Percentiles rank a stretch among this genome's conserved stretches.
phyloP scores from a whole-genome alignment of 2,113 vertebrate genomes.

The Pteruthius melanotis region DNA sequence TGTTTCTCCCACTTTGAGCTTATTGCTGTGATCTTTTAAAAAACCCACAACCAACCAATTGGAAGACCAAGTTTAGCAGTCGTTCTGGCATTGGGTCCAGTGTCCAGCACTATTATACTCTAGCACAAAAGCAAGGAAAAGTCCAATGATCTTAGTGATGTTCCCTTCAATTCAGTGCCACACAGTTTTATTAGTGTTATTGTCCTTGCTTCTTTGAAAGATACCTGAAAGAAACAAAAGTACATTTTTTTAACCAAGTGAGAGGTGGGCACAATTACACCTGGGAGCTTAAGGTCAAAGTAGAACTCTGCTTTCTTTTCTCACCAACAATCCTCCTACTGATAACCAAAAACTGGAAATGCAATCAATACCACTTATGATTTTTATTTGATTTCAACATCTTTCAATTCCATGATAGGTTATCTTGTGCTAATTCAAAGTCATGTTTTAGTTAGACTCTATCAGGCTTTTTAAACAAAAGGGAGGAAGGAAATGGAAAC shows the following conservation, averaged over 20 bases:
- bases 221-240: conserved; percentile 80
- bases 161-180: conserved; percentile 63
- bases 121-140: conserved; percentile 68
- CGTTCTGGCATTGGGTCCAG: conserved; percentile 70
- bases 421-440: not conserved
- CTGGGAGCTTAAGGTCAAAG: not conserved
- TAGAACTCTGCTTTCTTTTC: not conserved
- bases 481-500: not conserved
- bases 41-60: conserved; percentile 65
- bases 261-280: not conserved
- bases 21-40: conserved; percentile 74
- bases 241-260: not conserved
- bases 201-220: conserved; percentile 96
- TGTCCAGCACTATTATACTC: conserved; percentile 77
- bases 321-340: not conserved
- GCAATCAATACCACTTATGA: not conserved
- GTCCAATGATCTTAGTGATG: conserved; percentile 64
- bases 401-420: not conserved
- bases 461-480: not conserved
- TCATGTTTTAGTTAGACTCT: not conserved
- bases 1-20: conserved; percentile 61
- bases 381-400: not conserved
- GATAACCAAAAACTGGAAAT: not conserved
- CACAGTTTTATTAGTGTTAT: conserved; percentile 62
- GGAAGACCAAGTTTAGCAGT: conserved; percentile 77